Percentiles rank a stretch among this genome's conserved stretches.
These are phyloP conservation scores for Dendrolimus kikuchii DNA, from an alignment of 1,140 invertebrate genomes.

Conservation along the genomic window DNA sequence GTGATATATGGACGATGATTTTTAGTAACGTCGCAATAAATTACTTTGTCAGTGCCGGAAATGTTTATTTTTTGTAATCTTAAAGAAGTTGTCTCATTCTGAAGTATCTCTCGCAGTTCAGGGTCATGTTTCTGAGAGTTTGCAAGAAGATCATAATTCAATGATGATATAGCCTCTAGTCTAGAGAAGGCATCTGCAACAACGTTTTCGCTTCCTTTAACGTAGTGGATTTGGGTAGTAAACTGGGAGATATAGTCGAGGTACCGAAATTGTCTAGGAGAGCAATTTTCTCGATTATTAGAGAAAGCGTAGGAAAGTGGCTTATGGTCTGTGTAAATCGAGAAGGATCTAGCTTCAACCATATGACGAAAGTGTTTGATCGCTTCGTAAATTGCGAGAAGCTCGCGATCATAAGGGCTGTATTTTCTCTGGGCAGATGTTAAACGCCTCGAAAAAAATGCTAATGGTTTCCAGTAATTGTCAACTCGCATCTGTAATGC, in stretches of 20 bases:
- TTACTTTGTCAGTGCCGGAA: not conserved
- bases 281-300: too few species aligned
- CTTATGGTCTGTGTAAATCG: too few species aligned
- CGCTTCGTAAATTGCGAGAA: constrained; percentile 17
- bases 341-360: too few species aligned
- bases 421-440: constrained; percentile 14
- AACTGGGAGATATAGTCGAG: constrained; percentile 40
- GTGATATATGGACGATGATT: too few species aligned
- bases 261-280: constrained; percentile 30
- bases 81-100: not conserved
- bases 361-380: constrained; percentile 17
- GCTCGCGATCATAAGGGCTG: constrained; percentile 16
- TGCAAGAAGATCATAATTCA: not conserved
- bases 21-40: too few species aligned
- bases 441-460: constrained; percentile 14
- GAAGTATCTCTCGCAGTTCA: not conserved
- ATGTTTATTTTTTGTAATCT: not conserved
- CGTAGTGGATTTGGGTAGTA: constrained; percentile 9
- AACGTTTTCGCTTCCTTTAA: constrained; percentile 42
- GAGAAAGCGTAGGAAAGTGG: too few species aligned
- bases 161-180: constrained; percentile 1
- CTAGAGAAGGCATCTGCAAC: constrained; percentile 22
- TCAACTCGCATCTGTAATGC: constrained; percentile 33
- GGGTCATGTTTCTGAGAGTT: not conserved
- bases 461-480: constrained; percentile 19